phyloP scores from a whole-genome alignment of 2,888 invertebrate genomes.

The Zhuqinia jingwanae region DNA sequence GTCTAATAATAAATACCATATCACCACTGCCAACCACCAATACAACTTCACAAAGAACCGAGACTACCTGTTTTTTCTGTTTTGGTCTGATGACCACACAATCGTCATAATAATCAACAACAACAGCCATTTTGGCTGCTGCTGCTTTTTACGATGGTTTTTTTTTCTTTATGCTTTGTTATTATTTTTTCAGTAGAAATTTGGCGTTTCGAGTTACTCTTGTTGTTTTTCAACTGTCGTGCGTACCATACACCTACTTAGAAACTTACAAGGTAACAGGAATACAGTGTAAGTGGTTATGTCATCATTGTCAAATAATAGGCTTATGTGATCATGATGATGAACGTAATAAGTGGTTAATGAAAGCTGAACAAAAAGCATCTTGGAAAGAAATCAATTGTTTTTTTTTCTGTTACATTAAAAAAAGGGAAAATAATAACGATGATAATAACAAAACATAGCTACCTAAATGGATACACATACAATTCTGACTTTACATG shows the following conservation, averaged over 20 bases:
- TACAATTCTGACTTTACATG: background rate
- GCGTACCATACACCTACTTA: no score
- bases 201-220: background rate
- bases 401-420: no score
- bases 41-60: no score
- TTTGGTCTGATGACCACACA: conserved; percentile 67
- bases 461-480: background rate
- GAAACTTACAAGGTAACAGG: background rate
- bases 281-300: background rate
- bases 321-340: no score
- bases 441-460: background rate
- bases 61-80: conserved; percentile 62
- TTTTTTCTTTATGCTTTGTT: background rate
- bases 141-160: no score
- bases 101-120: background rate
- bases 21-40: background rate
- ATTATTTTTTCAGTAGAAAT: background rate
- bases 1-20: no score
- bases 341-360: conserved; percentile 6
- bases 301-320: conserved; percentile 3
- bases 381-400: background rate
- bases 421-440: background rate
- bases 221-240: background rate
- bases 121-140: no score
- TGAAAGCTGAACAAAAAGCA: background rate